Conservation (phyloP, 2,113 vertebrate species). For the Accipiter cooperii region DNA sequence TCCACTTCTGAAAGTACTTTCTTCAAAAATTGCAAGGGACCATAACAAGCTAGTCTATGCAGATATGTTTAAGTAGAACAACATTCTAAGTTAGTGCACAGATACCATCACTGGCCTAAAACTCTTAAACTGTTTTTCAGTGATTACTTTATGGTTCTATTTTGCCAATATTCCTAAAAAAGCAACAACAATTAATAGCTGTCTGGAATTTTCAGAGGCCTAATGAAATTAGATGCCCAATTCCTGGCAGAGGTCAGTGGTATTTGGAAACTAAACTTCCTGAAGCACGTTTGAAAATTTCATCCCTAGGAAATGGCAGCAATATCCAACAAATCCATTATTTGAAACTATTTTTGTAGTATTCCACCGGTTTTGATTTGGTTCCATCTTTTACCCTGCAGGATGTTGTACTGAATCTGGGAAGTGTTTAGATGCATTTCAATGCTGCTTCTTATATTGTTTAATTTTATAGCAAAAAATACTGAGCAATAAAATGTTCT, state of each 20-base stretch:
- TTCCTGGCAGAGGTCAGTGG: background rate
- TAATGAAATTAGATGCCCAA: background rate
- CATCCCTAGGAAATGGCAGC: background rate
- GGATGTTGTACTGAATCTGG: background rate
- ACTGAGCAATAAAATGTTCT: background rate
- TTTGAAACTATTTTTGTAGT: background rate
- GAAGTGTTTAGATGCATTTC: background rate
- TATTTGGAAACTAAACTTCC: background rate
- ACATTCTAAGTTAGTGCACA: background rate
- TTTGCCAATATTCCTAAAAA: background rate
- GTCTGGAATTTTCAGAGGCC: background rate
- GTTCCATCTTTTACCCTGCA: background rate
- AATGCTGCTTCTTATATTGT: background rate
- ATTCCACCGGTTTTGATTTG: background rate
- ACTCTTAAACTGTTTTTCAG: background rate
- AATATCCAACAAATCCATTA: background rate
- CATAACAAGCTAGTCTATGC: background rate
- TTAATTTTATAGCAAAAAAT: background rate
- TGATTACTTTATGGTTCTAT: background rate
- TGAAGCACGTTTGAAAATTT: background rate
- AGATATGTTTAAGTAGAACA: background rate
- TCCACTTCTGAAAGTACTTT: background rate
- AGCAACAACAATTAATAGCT: background rate
- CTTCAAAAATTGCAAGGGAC: background rate
- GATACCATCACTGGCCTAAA: background rate